These are phyloP conservation scores for Lathamus discolor DNA, from an alignment of 2,113 vertebrate species.

Conservation along the genomic window DNA sequence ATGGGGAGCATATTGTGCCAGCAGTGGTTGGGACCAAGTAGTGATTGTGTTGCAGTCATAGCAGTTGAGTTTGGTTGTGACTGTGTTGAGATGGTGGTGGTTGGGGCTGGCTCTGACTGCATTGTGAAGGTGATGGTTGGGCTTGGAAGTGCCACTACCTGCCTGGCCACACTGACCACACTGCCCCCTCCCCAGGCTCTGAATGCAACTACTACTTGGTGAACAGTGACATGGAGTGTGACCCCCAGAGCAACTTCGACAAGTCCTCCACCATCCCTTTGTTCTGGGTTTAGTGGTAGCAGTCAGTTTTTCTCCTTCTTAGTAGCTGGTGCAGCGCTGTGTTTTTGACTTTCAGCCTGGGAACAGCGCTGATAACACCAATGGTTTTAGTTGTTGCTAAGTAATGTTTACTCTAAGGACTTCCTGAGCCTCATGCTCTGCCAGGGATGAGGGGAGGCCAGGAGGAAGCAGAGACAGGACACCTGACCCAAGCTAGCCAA, in stretches of 20 bases:
- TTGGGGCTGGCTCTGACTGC: neutral
- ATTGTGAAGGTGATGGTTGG: rapidly evolving
- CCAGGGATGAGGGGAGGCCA: too few species aligned
- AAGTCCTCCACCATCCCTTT: constrained; percentile 96
- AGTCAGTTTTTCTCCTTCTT: too few species aligned
- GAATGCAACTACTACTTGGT: constrained; percentile 97
- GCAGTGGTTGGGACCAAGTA: neutral
- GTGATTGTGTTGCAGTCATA: rapidly evolving
- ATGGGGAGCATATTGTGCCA: neutral
- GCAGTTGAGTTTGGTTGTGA: neutral
- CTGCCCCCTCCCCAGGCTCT: constrained; percentile 74
- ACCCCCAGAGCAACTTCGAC: constrained; percentile 88
- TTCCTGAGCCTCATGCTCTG: too few species aligned
- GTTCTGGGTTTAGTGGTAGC: too few species aligned
- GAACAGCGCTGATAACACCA: too few species aligned
- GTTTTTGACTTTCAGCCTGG: too few species aligned
- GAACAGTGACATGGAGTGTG: constrained; percentile 88
- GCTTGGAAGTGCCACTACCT: neutral
- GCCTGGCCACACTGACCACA: rapidly evolving
- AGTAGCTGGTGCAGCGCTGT: too few species aligned
- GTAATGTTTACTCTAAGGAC: too few species aligned
- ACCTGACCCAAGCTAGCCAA: too few species aligned
- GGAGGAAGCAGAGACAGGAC: too few species aligned
- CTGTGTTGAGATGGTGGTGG: neutral
- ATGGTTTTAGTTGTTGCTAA: too few species aligned